phyloP scores from a whole-genome alignment of 2,797 vertebrate species.

The Acipenser transmontanus region DNA sequence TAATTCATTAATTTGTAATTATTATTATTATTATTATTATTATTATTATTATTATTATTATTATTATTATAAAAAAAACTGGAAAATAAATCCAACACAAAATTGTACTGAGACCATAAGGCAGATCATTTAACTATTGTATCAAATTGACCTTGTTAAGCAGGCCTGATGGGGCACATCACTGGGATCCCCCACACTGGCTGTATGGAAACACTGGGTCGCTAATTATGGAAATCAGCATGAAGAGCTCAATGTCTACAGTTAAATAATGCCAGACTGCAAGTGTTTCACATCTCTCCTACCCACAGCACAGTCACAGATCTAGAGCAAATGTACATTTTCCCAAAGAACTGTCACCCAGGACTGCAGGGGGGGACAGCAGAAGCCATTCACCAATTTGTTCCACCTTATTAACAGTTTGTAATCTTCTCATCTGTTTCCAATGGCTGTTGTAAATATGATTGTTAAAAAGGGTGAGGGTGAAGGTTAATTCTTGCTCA shows the following conservation, averaged over 20 bases:
- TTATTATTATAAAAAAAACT: too few relatives aligned
- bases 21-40: too few relatives aligned
- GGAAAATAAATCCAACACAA: too few relatives aligned
- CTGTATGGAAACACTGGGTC: neutral
- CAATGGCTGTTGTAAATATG: constrained; percentile 39
- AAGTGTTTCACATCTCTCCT: too few relatives aligned
- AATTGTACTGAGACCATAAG: too few relatives aligned
- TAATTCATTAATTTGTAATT: too few relatives aligned
- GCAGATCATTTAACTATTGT: too few relatives aligned
- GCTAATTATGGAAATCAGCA: neutral
- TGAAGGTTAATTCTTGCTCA: constrained; percentile 8
- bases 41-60: too few relatives aligned
- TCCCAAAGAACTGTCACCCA: constrained; percentile 82
- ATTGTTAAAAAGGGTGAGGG: constrained; percentile 19
- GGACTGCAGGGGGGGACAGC: constrained; percentile 74
- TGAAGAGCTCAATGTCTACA: neutral
- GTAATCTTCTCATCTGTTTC: constrained; percentile 94
- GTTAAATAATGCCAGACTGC: neutral
- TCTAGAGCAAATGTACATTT: constrained; percentile 67
- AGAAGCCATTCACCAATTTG: constrained; percentile 76
- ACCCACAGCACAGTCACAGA: neutral
- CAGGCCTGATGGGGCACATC: neutral
- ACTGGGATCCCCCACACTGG: neutral
- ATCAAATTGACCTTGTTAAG: too few relatives aligned
- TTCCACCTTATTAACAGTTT: constrained; percentile 98